phyloP scores from a whole-genome alignment of 2,797 vertebrate genomes.

The Pseudochromis fuscus region DNA sequence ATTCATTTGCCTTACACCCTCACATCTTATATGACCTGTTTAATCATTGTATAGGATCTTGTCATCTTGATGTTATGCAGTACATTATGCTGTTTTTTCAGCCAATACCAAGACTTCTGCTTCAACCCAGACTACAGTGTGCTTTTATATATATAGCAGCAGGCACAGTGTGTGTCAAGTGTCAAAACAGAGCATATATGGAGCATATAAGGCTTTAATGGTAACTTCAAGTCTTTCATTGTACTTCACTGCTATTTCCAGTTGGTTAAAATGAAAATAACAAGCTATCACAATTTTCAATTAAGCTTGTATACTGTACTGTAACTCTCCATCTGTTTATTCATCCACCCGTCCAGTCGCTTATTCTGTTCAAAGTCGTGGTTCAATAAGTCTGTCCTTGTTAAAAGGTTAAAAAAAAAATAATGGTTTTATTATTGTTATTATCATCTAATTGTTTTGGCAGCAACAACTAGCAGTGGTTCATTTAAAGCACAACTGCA shows the following conservation, averaged over 20 bases:
- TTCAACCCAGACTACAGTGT: too few species aligned
- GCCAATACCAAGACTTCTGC: not conserved
- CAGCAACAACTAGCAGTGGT: constrained; percentile 23
- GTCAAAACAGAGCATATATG: too few species aligned
- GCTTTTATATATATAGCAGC: too few species aligned
- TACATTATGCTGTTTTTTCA: not conserved
- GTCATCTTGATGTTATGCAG: constrained; percentile 13
- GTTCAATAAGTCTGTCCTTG: constrained; percentile 20
- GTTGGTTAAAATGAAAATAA: not conserved
- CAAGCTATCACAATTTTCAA: not conserved
- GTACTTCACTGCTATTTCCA: not conserved
- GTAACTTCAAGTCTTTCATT: not conserved
- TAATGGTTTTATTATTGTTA: constrained; percentile 22
- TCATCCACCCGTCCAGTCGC: constrained; percentile 2
- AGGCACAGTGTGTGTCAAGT: too few species aligned
- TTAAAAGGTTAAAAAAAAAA: constrained; percentile 34
- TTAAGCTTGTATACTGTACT: not conserved
- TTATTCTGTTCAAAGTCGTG: not conserved
- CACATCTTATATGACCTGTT: constrained; percentile 30
- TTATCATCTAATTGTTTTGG: constrained; percentile 37
- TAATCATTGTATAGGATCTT: constrained; percentile 16
- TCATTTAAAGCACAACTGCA: constrained; percentile 21
- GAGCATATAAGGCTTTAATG: not conserved
- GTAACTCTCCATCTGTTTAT: not conserved
- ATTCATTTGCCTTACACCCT: constrained; percentile 13